These are phyloP conservation scores for Bubo blakistoni DNA, from an alignment of 2,113 vertebrate species.

Conservation along the genomic window DNA sequence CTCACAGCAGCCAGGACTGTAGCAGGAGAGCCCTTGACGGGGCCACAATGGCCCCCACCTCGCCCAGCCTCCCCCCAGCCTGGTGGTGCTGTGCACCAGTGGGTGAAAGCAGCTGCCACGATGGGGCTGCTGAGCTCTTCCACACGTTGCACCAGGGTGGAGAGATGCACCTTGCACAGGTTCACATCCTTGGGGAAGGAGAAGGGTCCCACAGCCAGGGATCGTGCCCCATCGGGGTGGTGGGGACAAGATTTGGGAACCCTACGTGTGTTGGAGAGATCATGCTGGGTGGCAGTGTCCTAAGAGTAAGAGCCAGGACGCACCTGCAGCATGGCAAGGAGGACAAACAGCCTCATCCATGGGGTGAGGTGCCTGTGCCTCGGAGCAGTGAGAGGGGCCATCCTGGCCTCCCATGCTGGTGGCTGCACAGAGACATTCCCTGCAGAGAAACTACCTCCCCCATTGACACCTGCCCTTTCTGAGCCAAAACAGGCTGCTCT, in stretches of 20 bases:
- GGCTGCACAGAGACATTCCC: neutral
- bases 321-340: neutral
- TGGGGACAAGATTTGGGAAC: neutral
- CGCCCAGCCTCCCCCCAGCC: neutral
- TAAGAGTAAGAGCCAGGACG: neutral
- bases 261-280: fast-evolving
- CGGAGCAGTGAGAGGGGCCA: fast-evolving
- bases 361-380: fast-evolving
- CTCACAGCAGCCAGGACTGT: fast-evolving
- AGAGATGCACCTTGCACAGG: neutral
- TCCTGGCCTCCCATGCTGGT: no score
- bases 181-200: neutral
- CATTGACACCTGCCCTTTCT: neutral
- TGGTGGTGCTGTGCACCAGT: neutral
- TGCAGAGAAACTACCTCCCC: neutral
- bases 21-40: fast-evolving
- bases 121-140: neutral
- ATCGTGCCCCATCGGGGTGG: fast-evolving
- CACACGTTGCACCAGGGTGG: neutral
- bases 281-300: neutral
- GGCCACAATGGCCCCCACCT: fast-evolving
- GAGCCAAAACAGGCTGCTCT: neutral
- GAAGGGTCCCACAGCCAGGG: neutral
- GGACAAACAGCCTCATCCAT: neutral
- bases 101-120: neutral